A percentile compares a stretch with the other conserved stretches of the same genome.
phyloP scores from a whole-genome alignment of 2,113 vertebrate genomes.

The Uria aalge region DNA sequence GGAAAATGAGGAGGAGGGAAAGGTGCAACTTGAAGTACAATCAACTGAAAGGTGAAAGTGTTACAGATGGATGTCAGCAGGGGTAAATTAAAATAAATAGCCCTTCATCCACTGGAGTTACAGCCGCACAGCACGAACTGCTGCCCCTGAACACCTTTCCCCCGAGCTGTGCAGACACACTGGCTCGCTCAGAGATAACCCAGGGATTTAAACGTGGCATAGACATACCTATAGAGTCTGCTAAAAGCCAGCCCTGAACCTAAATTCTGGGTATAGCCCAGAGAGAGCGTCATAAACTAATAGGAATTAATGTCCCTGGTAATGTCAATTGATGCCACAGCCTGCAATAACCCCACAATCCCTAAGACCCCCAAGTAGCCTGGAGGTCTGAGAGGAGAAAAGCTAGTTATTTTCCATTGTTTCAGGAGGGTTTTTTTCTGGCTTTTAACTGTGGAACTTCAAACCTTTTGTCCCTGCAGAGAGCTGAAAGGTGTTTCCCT shows the following conservation, averaged over 20 bases:
- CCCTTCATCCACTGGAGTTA: not conserved
- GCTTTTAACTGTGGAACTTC: not conserved
- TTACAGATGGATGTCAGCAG: not conserved
- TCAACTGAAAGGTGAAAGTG: not conserved
- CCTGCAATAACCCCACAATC: not conserved
- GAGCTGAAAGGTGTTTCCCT: not conserved
- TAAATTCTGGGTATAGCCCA: not conserved
- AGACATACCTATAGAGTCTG: not conserved
- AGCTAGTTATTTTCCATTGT: not conserved
- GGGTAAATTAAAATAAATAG: not conserved
- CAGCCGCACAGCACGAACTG: not conserved
- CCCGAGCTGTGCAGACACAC: not conserved
- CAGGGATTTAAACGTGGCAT: no score
- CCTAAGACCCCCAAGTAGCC: not conserved
- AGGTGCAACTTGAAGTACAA: not conserved
- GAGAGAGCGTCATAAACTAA: accelerated
- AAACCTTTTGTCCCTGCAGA: not conserved
- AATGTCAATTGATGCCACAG: not conserved
- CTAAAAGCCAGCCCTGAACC: not conserved
- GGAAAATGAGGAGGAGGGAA: not conserved
- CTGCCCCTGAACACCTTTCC: not conserved
- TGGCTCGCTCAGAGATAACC: not conserved
- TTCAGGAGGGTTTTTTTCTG: not conserved
- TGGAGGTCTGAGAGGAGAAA: not conserved
- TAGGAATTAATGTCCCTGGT: not conserved